Conservation (phyloP, 2,888 invertebrate genomes). For the Parasteatoda lunata region DNA sequence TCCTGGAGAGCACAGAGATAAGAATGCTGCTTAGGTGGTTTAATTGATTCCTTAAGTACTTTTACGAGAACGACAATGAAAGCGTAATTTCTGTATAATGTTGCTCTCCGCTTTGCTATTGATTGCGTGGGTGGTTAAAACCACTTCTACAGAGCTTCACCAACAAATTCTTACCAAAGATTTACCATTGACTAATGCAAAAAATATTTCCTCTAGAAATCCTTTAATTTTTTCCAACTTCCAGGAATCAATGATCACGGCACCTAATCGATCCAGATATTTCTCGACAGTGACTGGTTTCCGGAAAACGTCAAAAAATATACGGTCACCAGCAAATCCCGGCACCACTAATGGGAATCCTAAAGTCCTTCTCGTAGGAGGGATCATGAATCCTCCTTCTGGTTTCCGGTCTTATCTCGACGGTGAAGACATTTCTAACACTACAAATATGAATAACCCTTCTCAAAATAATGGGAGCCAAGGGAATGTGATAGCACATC, state of each 20-base stretch:
- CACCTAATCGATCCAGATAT: neutral
- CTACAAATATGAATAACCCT: slow-evolving; percentile 41
- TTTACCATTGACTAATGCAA: neutral
- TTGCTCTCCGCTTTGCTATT: slow-evolving; percentile 57
- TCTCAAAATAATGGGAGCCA: slow-evolving; percentile 16
- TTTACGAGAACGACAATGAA: slow-evolving; percentile 36
- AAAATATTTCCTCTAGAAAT: slow-evolving; percentile 12
- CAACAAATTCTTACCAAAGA: slow-evolving; percentile 30
- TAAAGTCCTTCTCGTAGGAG: slow-evolving; percentile 17
- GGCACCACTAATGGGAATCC: slow-evolving; percentile 2
- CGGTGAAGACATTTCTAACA: neutral
- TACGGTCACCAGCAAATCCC: slow-evolving; percentile 20
- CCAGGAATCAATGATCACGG: slow-evolving; percentile 14
- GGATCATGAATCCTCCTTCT: neutral
- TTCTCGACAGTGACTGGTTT: slow-evolving; percentile 5
- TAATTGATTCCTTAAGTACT: slow-evolving; percentile 62
- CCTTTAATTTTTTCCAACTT: slow-evolving; percentile 35
- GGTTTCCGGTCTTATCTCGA: neutral
- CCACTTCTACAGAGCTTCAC: slow-evolving; percentile 35
- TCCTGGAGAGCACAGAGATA: slow-evolving; percentile 24
- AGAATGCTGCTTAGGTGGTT: slow-evolving; percentile 47
- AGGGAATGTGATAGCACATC: slow-evolving; percentile 14
- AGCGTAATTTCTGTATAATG: slow-evolving; percentile 59
- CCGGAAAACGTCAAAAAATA: neutral
- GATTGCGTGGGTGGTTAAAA: slow-evolving; percentile 54